Base-by-base conservation (phyloP, 53 echinoderm and acorn worm genomes). In the Astropecten irregularis region DNA sequence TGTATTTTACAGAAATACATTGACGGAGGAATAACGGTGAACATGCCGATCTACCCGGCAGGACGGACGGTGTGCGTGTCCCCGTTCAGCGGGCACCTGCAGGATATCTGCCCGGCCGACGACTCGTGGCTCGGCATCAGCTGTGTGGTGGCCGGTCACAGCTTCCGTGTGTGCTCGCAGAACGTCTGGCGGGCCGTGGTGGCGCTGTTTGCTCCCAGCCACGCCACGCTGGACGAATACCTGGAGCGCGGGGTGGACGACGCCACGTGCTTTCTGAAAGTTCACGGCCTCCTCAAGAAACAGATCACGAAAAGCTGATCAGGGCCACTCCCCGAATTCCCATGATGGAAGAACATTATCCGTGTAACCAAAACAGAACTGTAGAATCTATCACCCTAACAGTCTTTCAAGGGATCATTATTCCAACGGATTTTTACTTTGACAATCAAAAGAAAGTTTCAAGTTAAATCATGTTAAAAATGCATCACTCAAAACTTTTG, bases 31-130 rank as follows among this genome's bases (percentile, higher is more conserved):
- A 62, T 89, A 32, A 82, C 93, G 0, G 23, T 30, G 20, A 92
- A 92, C 63, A 71, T 89, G 53, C 93, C 93, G 1, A 68, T 54
- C 4, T 87, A 83, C 46, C 90, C 93, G 7, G 66, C 59, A 1
- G 89, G 89, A 16, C 36, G 76, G 35, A 92, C 93, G 11, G 56
- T 92, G 19, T 77, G 82, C 16, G 90, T 92, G 37, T 92, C 93
- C 18, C 93, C 93, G 1, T 92, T 92, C 77, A 90, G 89, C 34
- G 93, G 93, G 4, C 76, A 74, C 22, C 65, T 83, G 9, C 93
- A 92, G 55, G 86, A 92, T 20, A 92, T 92, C 39, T 92, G 93
- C 52, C 93, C 93, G 10, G 60, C 68, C 11, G 93, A 92, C 50
- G 58, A 77, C 36, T 76, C 79, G 2, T 72, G 83, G 86, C 68